Conservation (phyloP, 2,888 invertebrate species). For the Apodemia hepburni region DNA sequence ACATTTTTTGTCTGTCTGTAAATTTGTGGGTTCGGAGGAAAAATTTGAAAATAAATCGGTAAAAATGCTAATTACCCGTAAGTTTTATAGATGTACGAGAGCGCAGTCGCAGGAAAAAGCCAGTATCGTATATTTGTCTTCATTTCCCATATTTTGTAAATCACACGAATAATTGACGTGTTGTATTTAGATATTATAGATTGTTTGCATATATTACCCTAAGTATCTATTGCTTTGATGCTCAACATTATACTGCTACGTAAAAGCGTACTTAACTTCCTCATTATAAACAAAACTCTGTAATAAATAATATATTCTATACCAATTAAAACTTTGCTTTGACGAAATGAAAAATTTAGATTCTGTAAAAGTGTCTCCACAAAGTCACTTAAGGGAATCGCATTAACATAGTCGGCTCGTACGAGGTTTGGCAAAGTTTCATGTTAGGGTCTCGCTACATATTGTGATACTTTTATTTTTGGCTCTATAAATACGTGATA, state of each 20-base stretch:
- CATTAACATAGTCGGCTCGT: neutral
- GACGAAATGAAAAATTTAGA: conserved; percentile 10
- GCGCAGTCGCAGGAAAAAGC: too few species aligned
- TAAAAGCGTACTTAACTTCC: neutral
- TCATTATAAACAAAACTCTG: neutral
- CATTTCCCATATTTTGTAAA: too few species aligned
- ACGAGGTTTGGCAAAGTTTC: neutral
- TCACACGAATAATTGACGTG: too few species aligned
- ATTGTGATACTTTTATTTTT: neutral
- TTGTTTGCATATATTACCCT: too few species aligned
- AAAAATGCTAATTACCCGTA: too few species aligned
- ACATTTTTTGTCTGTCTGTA: too few species aligned
- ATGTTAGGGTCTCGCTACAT: neutral
- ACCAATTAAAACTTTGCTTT: conserved; percentile 13
- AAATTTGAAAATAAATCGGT: too few species aligned
- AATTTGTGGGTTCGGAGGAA: too few species aligned
- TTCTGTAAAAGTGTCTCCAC: conserved; percentile 9
- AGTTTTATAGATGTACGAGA: too few species aligned
- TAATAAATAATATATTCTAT: conserved; percentile 1
- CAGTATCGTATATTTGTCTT: too few species aligned
- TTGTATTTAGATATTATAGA: too few species aligned
- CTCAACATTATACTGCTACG: neutral
- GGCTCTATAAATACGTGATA: too few species aligned
- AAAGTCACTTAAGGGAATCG: conserved; percentile 13
- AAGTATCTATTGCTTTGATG: neutral